These are phyloP conservation scores for Alfaro cultratus DNA, from an alignment of 2,797 vertebrate genomes.

Conservation along the genomic window DNA sequence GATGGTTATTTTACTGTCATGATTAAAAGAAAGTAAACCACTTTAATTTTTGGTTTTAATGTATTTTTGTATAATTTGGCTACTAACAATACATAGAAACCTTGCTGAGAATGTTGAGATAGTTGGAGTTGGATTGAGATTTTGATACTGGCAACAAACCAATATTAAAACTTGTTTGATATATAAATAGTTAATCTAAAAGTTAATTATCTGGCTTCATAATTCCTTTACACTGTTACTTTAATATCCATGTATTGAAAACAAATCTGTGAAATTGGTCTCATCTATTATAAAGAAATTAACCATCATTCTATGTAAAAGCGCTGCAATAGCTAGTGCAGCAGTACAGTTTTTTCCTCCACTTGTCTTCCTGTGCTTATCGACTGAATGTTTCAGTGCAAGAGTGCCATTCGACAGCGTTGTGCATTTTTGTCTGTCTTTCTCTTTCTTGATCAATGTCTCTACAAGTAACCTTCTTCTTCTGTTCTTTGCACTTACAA, in stretches of 20 bases:
- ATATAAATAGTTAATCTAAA: background rate
- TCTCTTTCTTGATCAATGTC: slow-evolving; percentile 26
- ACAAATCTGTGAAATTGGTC: too few species aligned
- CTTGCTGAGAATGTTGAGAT: background rate
- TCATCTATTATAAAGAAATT: too few species aligned
- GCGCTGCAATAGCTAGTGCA: background rate
- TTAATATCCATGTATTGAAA: too few species aligned
- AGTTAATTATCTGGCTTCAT: background rate
- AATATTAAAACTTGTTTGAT: background rate
- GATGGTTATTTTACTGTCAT: background rate
- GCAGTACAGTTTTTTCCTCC: background rate
- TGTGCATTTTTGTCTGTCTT: slow-evolving; percentile 4
- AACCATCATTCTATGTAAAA: background rate
- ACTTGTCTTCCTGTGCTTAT: slow-evolving; percentile 27
- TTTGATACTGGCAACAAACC: background rate
- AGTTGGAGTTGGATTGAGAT: background rate
- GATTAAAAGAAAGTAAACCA: background rate
- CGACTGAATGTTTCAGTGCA: slow-evolving; percentile 15
- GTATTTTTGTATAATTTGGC: background rate
- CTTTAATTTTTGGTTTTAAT: background rate
- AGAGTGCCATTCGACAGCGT: background rate
- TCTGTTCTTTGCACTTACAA: slow-evolving; percentile 13
- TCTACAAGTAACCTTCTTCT: background rate
- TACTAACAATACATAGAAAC: background rate
- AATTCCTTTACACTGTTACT: background rate